phyloP scores from a whole-genome alignment of 1,140 invertebrate genomes.

The Caerostris extrusa region DNA sequence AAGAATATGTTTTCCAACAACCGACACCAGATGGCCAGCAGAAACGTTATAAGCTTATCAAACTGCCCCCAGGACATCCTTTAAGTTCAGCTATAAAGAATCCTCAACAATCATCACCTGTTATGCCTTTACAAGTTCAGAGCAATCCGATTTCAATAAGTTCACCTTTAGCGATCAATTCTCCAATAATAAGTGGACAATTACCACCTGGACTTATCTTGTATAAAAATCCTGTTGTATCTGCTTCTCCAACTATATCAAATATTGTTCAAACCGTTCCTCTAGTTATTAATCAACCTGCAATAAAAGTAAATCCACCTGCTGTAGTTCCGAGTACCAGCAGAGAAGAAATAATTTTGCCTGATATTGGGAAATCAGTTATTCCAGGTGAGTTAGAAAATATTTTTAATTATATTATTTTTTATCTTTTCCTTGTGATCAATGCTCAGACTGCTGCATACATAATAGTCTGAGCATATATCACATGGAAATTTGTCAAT shows the following conservation, averaged over 20 bases:
- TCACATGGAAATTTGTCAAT: too few species aligned
- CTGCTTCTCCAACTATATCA: not conserved
- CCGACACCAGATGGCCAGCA: slow-evolving; percentile 65
- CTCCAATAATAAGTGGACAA: not conserved
- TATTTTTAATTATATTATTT: too few species aligned
- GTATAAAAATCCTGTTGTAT: not conserved
- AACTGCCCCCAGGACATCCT: slow-evolving; percentile 21
- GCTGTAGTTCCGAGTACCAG: not conserved
- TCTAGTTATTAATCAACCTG: not conserved
- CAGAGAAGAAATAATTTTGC: not conserved
- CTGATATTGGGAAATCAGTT: not conserved
- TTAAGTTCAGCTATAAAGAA: not conserved
- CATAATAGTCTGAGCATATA: too few species aligned
- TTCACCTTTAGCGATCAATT: not conserved
- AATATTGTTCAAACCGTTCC: slow-evolving; percentile 14
- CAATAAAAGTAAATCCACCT: not conserved
- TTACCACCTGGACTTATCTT: slow-evolving; percentile 65
- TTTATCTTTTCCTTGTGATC: too few species aligned
- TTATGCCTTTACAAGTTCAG: not conserved
- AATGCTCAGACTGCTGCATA: too few species aligned
- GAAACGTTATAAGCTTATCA: slow-evolving; percentile 62
- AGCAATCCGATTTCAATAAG: not conserved
- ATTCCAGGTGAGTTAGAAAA: not conserved
- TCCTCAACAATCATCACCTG: not conserved
- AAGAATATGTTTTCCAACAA: slow-evolving; percentile 65